Conservation (phyloP, 2,113 vertebrate species). For the Phylloscopus trochiloides region DNA sequence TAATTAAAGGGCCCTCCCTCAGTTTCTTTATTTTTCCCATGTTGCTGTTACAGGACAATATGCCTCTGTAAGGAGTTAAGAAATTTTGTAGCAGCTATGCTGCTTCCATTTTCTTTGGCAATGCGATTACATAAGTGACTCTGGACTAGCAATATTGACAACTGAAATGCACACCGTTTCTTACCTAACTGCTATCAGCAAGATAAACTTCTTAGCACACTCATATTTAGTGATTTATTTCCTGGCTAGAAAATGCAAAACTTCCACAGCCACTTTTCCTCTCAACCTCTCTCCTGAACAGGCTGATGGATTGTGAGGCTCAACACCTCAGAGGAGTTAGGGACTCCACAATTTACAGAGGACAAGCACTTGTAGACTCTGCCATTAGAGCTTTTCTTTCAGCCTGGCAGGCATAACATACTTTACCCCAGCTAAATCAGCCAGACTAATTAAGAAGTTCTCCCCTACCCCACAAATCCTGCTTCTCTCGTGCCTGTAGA, state of each 20-base stretch:
- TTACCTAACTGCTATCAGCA: background rate
- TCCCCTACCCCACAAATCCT: background rate
- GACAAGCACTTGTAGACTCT: background rate
- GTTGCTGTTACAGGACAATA: background rate
- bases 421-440: background rate
- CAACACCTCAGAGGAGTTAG: background rate
- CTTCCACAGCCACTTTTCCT: background rate
- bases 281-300: background rate
- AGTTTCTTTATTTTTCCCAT: background rate
- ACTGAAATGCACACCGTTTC: background rate
- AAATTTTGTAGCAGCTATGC: background rate
- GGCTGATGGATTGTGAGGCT: background rate
- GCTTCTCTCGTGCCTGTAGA: background rate
- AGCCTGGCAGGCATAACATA: background rate
- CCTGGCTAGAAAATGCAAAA: background rate
- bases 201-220: background rate
- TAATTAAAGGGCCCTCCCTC: conserved; percentile 38
- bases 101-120: background rate
- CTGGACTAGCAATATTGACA: background rate
- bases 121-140: background rate
- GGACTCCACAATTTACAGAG: background rate
- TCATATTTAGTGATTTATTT: background rate
- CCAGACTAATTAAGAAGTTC: background rate
- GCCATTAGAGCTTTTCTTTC: background rate
- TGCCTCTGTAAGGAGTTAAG: background rate